Evolutionary conservation across 2,113 vertebrate species (phyloP).

Genomic region (Notarius lentiginosus): DNA sequence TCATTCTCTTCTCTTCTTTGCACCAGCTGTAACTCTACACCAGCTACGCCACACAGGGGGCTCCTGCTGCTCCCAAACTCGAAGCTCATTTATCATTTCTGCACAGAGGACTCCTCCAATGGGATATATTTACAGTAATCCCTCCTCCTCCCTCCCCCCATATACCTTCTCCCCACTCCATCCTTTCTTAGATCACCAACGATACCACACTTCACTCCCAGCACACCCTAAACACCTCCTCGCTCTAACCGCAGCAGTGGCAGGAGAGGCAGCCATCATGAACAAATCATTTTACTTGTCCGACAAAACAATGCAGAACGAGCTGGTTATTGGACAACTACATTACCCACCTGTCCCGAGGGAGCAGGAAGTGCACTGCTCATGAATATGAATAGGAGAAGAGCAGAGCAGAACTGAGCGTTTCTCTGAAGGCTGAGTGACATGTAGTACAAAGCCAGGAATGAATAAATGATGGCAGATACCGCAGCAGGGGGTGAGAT

Average conservation of each 20-base stretch:
- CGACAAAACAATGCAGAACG: slow-evolving; percentile 15
- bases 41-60: slow-evolving; percentile 48
- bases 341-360: slow-evolving; percentile 11
- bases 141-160: neutral
- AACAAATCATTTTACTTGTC: slow-evolving; percentile 28
- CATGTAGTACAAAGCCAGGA: slow-evolving; percentile 39
- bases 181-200: neutral
- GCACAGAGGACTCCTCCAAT: slow-evolving; percentile 45
- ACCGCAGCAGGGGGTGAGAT: slow-evolving; percentile 19
- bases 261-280: slow-evolving; percentile 8
- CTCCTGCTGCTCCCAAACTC: slow-evolving; percentile 51
- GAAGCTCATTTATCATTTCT: slow-evolving; percentile 51
- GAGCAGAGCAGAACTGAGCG: slow-evolving; percentile 29
- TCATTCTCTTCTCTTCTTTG: neutral
- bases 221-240: neutral
- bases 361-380: slow-evolving; percentile 5
- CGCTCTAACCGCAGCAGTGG: neutral
- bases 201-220: neutral
- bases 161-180: neutral
- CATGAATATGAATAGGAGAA: slow-evolving; percentile 46
- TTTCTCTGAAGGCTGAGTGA: slow-evolving; percentile 36
- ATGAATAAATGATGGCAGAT: slow-evolving; percentile 52
- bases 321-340: slow-evolving; percentile 5
- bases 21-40: neutral
- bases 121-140: slow-evolving; percentile 36